These are phyloP conservation scores for Anorthoa munda DNA, from an alignment of 2,888 invertebrate species.

Conservation along the genomic window DNA sequence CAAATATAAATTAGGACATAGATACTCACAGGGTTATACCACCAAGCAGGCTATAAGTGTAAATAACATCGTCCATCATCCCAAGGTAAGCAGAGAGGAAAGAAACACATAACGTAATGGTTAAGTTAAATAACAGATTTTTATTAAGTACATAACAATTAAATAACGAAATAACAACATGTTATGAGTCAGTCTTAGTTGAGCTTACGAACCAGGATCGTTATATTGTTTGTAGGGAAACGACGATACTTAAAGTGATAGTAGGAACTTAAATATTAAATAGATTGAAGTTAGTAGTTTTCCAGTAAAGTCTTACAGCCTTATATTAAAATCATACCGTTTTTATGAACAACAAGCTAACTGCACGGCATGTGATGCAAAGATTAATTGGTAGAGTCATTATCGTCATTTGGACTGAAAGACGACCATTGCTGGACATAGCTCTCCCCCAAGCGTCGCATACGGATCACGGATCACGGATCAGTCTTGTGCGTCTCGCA, in stretches of 20 bases:
- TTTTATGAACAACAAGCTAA: too few relatives aligned
- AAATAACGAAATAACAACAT: constrained; percentile 55
- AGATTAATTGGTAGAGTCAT: too few relatives aligned
- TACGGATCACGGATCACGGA: too few relatives aligned
- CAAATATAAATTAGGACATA: background rate
- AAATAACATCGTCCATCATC: constrained; percentile 72
- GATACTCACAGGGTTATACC: constrained; percentile 97
- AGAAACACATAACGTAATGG: constrained; percentile 64
- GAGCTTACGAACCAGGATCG: constrained; percentile 40
- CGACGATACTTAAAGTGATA: background rate
- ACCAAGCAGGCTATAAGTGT: constrained; percentile 95
- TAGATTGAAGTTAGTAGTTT: background rate
- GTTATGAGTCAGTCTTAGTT: constrained; percentile 53
- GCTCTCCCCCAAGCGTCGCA: too few relatives aligned
- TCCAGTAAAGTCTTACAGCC: background rate
- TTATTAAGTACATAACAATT: constrained; percentile 64
- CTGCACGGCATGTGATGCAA: too few relatives aligned
- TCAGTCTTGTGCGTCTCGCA: too few relatives aligned
- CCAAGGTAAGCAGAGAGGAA: constrained; percentile 79
- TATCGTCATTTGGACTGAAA: too few relatives aligned
- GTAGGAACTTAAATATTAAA: background rate
- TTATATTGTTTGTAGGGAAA: background rate
- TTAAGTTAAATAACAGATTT: constrained; percentile 61
- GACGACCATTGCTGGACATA: too few relatives aligned
- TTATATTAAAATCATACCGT: too few relatives aligned